Base-by-base conservation (phyloP, 2,797 vertebrate species). In the Urocyon cinereoargenteus region DNA sequence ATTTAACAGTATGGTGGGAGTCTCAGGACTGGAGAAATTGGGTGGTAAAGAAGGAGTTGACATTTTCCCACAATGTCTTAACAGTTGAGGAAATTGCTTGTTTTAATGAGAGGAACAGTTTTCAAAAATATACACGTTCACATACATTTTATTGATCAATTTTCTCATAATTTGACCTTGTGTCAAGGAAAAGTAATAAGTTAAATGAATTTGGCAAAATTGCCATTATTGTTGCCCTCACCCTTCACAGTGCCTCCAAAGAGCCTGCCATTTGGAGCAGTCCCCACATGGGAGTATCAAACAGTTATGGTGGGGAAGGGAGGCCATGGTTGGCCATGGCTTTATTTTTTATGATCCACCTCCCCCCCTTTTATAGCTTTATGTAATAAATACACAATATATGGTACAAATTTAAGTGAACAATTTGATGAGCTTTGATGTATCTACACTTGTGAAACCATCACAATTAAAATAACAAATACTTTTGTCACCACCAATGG, bases 1-100 rank as follows among this genome's bases (percentile, higher is more conserved):
- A 22, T n/a, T 92, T 22, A 34, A n/a, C 24, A 64, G 77, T 61
- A 64, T 22, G 10, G n/a, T 64, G n/a, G 45, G 70, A 59, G 21
- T 88, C 78, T 92, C 70, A 10, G 11, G 68, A 64, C 22, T 31
- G n/a, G n/a, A 91, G 59, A 92, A 92, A 86, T 72, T 31, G n/a
- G 21, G 18, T 2, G 13, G 8, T 59, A 36, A 82, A 66, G n/a
- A n/a, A 49, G 77, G 12, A 82, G 28, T 1, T 24, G 55, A 72
- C 85, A 73, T 49, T 78, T 79, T 51, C 34, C 22, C 34, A 62
- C 62, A 61, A 34, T 72, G 57, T 62, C 6, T 26, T 49, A 28
- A 28, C 1, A 36, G 14, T 5, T 59, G 36, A 79, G 82, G 15
- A 2, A 57, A 15, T 3, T 59, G 31, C 0, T 53, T 49, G 55